These are phyloP conservation scores for Heliocidaris tuberculata DNA, from an alignment of 35 echinoderm and acorn worm genomes.

Conservation along the genomic window DNA sequence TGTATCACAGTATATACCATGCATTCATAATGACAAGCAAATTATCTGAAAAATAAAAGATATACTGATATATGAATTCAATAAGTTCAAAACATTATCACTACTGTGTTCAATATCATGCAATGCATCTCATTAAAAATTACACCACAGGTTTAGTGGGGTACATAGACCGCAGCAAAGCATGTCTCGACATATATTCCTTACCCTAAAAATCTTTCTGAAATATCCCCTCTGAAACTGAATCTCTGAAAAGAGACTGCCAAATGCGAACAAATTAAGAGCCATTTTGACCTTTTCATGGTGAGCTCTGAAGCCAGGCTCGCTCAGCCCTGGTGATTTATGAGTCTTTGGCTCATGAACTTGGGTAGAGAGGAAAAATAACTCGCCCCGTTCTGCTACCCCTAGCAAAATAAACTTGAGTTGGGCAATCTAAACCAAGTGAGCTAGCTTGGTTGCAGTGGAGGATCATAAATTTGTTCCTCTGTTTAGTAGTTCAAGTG, in stretches of 20 bases:
- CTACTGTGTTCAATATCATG: no score
- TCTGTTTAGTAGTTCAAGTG: background rate
- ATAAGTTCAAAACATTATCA: no score
- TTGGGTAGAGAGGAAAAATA: background rate
- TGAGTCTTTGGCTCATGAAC: background rate
- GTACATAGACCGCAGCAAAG: no score
- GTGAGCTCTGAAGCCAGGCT: background rate
- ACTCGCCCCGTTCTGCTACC: background rate
- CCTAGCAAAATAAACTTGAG: conserved; percentile 11
- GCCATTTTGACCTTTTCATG: background rate
- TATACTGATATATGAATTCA: no score
- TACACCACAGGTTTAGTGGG: no score
- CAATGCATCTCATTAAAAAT: no score
- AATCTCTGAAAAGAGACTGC: background rate
- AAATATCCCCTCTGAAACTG: background rate
- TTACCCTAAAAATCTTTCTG: background rate
- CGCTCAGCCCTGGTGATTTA: background rate
- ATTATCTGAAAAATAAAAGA: no score
- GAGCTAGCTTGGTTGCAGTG: background rate
- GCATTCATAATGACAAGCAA: no score
- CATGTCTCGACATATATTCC: background rate
- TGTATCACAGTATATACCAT: no score
- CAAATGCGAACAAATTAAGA: conserved; percentile 5
- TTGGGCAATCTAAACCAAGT: background rate
- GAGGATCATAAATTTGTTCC: background rate